Percentiles rank a stretch among this genome's conserved stretches.
Evolutionary conservation across 2,888 invertebrate genomes (phyloP).

Genomic region (Chloromyia formosa): DNA sequence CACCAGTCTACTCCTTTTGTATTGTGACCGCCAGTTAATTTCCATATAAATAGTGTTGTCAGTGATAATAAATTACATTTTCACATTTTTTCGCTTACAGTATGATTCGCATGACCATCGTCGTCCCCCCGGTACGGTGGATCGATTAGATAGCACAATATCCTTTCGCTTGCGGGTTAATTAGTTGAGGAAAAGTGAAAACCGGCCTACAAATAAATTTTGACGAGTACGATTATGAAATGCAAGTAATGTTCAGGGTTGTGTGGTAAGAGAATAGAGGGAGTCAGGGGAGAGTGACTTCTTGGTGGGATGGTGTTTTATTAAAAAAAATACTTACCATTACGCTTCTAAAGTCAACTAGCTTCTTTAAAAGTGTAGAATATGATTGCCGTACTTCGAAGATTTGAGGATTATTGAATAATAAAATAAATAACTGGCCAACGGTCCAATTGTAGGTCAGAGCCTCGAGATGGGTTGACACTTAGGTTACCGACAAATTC

Average conservation of each 20-base stretch:
- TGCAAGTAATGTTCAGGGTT: conserved; percentile 5
- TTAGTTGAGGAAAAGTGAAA: conserved; percentile 34
- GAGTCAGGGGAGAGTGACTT: no score
- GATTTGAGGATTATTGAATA: no score
- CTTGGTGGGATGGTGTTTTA: no score
- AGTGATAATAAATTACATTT: conserved; percentile 49
- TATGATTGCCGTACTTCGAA: no score
- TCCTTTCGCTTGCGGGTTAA: conserved; percentile 35
- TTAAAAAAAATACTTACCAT: no score
- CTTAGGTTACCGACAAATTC: no score
- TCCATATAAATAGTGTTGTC: conserved; percentile 49
- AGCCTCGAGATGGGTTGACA: no score
- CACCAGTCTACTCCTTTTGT: no score
- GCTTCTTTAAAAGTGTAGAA: no score
- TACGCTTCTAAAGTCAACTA: no score
- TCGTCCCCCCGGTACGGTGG: background rate
- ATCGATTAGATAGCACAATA: conserved; percentile 43
- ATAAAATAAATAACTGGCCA: no score
- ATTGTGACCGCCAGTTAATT: conserved; percentile 40
- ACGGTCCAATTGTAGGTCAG: no score
- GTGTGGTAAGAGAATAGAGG: background rate
- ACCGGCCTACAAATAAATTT: conserved; percentile 4
- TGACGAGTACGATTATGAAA: background rate
- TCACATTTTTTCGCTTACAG: conserved; percentile 42
- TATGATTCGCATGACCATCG: conserved; percentile 35